Evolutionary conservation across 30 jellyfish, hydroid and myxozoan species (phyloP).

Genomic region (Chironex yamaguchii): DNA sequence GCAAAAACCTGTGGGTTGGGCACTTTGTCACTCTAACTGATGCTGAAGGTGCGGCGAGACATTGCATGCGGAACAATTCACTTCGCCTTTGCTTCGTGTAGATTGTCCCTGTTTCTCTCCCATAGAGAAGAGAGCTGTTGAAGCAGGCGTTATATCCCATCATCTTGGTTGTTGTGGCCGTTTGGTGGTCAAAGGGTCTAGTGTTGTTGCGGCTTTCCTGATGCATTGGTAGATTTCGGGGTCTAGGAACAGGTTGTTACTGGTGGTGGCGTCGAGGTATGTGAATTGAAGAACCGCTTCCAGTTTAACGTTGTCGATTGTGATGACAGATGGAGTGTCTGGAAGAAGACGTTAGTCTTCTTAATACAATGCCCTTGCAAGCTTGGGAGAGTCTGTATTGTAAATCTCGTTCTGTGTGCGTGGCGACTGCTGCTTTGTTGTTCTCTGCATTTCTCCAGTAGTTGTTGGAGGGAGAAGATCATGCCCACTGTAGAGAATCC

Average conservation of each 20-base stretch:
- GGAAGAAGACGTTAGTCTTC: neutral
- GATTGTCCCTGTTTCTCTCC: neutral
- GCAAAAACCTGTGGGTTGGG: too few relatives aligned
- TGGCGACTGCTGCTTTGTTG: neutral
- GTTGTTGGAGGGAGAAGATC: neutral
- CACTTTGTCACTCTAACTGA: too few relatives aligned
- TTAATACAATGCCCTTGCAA: too few relatives aligned
- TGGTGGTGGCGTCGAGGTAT: neutral
- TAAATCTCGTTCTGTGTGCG: too few relatives aligned
- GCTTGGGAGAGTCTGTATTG: too few relatives aligned
- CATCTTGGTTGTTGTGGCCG: neutral
- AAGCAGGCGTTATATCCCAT: neutral
- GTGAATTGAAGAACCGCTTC: neutral
- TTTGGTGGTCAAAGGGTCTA: neutral
- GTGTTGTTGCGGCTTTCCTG: neutral
- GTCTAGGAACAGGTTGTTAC: neutral
- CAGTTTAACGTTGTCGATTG: neutral
- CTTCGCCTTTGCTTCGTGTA: neutral
- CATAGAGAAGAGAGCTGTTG: neutral
- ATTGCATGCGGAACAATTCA: neutral
- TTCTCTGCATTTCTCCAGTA: neutral
- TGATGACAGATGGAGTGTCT: neutral
- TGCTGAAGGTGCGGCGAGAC: too few relatives aligned
- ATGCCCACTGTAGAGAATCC: neutral
- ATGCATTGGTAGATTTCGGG: neutral